Percentiles rank a stretch among this genome's conserved stretches.
These are phyloP conservation scores for Ciona savignyi DNA, from an alignment of 23 tunicate genomes.

Conservation along the genomic window DNA sequence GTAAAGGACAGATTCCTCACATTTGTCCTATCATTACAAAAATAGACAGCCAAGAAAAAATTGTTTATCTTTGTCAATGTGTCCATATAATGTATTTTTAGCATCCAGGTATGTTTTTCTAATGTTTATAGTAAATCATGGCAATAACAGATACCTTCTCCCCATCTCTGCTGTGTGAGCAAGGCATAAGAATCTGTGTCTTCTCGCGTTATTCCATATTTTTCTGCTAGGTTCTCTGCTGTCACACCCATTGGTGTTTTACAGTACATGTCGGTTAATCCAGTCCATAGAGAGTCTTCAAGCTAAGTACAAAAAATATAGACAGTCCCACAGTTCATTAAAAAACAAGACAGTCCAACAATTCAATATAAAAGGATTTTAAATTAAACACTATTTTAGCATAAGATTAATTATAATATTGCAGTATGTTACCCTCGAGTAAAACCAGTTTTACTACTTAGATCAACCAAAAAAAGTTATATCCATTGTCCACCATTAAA, in stretches of 20 bases:
- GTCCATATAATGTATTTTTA: too few relatives aligned
- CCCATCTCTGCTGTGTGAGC: constrained; percentile 87
- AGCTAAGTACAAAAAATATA: constrained; percentile 64
- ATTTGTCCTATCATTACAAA: not conserved
- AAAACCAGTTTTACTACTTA: too few relatives aligned
- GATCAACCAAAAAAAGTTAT: too few relatives aligned
- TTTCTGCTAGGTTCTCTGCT: constrained; percentile 92
- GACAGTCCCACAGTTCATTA: too few relatives aligned
- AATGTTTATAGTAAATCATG: constrained; percentile 36
- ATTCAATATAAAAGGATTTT: too few relatives aligned
- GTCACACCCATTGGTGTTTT: constrained; percentile 99
- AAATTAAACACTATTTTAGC: too few relatives aligned
- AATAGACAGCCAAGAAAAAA: constrained; percentile 9
- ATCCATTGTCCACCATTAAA: too few relatives aligned
- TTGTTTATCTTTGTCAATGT: constrained; percentile 95
- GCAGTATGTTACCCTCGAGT: too few relatives aligned
- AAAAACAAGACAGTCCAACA: too few relatives aligned
- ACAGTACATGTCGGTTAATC: constrained; percentile 79
- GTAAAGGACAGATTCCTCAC: constrained; percentile 81
- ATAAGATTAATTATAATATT: too few relatives aligned
- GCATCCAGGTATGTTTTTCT: too few relatives aligned
- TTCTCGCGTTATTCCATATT: constrained; percentile 75
- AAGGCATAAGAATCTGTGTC: constrained; percentile 84
- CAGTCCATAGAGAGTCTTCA: constrained; percentile 95
- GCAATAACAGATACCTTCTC: constrained; percentile 78